These are phyloP conservation scores for Tychaedon coryphoeus DNA, from an alignment of 2,113 vertebrate genomes.

Conservation along the genomic window DNA sequence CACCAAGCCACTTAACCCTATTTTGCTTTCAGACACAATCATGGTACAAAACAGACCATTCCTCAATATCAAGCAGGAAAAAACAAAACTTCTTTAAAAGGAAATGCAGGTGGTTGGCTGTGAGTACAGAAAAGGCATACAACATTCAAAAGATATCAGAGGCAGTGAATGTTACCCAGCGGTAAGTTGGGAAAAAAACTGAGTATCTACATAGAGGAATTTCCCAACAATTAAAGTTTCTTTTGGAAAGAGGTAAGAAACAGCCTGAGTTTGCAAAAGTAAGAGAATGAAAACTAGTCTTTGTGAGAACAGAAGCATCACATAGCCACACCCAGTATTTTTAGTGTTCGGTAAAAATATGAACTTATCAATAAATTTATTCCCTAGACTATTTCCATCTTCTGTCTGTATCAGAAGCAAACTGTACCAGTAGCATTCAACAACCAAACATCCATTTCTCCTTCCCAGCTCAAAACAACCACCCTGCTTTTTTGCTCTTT, in stretches of 20 bases:
- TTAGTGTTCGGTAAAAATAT: neutral
- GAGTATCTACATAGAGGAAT: neutral
- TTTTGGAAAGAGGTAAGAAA: neutral
- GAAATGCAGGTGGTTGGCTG: neutral
- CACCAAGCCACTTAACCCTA: neutral
- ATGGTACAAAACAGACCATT: neutral
- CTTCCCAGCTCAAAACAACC: neutral
- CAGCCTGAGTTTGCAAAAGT: neutral
- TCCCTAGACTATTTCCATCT: neutral
- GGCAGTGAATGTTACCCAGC: neutral
- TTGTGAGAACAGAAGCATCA: neutral
- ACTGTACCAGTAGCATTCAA: neutral
- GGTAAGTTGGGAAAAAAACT: neutral
- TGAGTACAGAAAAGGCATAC: neutral
- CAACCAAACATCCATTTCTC: neutral
- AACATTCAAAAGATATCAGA: neutral
- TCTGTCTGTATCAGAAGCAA: neutral
- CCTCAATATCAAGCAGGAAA: neutral
- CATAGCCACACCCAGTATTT: neutral
- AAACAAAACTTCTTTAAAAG: neutral
- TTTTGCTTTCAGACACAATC: neutral
- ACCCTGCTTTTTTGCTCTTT: neutral
- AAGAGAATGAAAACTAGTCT: neutral
- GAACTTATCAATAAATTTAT: neutral
- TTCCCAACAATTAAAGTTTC: neutral